phyloP scores from a whole-genome alignment of 1,140 invertebrate genomes.

The Akabosia matsudoensis region DNA sequence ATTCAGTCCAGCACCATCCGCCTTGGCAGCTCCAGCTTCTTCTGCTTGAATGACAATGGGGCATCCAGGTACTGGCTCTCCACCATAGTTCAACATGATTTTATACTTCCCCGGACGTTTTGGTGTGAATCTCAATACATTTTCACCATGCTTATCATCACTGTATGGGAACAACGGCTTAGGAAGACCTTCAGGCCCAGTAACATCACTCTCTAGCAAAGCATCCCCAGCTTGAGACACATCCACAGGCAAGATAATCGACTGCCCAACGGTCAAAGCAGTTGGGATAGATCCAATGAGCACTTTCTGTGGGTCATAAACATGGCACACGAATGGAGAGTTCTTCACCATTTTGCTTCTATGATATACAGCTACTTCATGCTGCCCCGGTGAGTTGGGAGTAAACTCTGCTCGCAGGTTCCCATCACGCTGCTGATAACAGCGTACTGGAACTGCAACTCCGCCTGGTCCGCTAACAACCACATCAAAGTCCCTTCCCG shows the following conservation, averaged over 20 bases:
- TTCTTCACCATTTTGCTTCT: conserved; percentile 86
- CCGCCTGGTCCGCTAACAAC: conserved; percentile 82
- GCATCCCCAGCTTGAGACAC: conserved; percentile 82
- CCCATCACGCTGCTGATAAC: conserved; percentile 93
- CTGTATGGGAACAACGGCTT: conserved; percentile 43
- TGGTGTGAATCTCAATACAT: conserved; percentile 77
- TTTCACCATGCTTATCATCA: conserved; percentile 40
- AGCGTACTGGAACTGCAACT: conserved; percentile 84
- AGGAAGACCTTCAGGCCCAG: conserved; percentile 81
- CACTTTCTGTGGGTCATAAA: conserved; percentile 74
- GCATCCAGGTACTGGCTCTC: conserved; percentile 59
- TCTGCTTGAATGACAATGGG: conserved; percentile 54
- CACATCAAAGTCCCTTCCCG: conserved; percentile 85
- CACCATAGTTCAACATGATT: conserved; percentile 82
- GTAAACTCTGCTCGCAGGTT: conserved; percentile 88
- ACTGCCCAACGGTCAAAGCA: conserved; percentile 75
- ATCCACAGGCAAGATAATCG: conserved; percentile 80
- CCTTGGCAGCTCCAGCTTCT: conserved; percentile 61
- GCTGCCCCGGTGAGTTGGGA: conserved; percentile 65
- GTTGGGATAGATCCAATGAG: conserved; percentile 41
- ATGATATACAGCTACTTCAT: conserved; percentile 84
- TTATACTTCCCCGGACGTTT: conserved; percentile 84
- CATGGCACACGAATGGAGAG: conserved; percentile 92
- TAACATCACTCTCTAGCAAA: conserved; percentile 82
- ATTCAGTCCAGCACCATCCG: conserved; percentile 53